phyloP scores from a whole-genome alignment of 2,113 vertebrate genomes.

The Panurus biarmicus region DNA sequence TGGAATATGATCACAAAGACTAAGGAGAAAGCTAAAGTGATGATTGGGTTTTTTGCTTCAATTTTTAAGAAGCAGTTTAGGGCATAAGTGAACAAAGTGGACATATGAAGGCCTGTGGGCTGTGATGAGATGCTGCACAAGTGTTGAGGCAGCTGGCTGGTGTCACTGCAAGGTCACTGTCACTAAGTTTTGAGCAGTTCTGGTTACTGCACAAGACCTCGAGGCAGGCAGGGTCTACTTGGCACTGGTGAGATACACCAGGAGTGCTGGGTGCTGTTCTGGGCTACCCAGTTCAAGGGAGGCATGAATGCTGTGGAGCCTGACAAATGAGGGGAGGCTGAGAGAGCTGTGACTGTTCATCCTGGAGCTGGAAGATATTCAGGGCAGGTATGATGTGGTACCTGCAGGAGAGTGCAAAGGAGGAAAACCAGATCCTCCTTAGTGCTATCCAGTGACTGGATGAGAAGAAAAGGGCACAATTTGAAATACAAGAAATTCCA shows the following conservation, averaged over 20 bases:
- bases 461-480: background rate
- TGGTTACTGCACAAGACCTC: background rate
- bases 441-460: background rate
- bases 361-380: background rate
- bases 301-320: background rate
- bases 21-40: background rate
- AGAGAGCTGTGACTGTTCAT: background rate
- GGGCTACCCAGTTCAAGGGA: background rate
- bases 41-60: background rate
- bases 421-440: background rate
- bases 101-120: accelerated
- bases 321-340: too few species aligned
- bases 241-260: background rate
- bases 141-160: background rate
- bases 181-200: background rate
- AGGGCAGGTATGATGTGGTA: background rate
- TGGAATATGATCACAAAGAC: background rate
- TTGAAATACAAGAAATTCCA: background rate
- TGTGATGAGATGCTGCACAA: background rate
- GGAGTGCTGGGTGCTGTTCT: background rate
- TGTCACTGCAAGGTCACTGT: background rate
- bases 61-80: background rate
- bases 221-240: background rate
- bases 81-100: background rate
- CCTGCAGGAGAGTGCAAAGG: background rate